These are phyloP conservation scores for Scaptomyza reducta DNA, from an alignment of 2,888 invertebrate genomes.

Conservation along the genomic window DNA sequence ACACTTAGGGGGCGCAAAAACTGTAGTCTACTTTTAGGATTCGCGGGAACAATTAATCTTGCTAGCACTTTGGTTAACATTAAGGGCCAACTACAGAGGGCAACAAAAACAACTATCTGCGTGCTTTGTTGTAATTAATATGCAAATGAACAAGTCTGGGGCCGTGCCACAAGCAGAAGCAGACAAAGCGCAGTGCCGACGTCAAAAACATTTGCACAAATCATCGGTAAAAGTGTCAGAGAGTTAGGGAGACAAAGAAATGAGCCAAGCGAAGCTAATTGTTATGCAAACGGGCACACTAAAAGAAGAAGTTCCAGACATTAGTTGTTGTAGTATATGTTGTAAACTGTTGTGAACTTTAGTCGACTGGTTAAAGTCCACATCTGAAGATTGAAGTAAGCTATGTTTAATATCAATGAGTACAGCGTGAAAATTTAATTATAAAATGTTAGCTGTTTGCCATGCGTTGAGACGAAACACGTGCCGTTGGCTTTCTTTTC, in stretches of 20 bases:
- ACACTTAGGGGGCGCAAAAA: conserved; percentile 25
- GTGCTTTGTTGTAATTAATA: conserved; percentile 74
- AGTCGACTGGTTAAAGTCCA: conserved; percentile 42
- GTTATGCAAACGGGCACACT: conserved; percentile 64
- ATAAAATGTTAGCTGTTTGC: conserved; percentile 46
- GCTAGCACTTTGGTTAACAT: conserved; percentile 49
- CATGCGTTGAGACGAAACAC: conserved; percentile 34
- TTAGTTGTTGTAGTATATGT: conserved; percentile 28
- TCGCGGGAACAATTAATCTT: conserved; percentile 61
- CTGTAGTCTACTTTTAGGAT: conserved; percentile 57
- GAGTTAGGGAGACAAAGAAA: conserved; percentile 21
- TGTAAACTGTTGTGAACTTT: conserved; percentile 27
- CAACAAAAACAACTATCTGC: conserved; percentile 21
- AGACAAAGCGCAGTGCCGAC: conserved; percentile 62
- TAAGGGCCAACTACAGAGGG: conserved; percentile 14
- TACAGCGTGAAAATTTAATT: conserved; percentile 43
- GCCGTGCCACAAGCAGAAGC: conserved; percentile 16
- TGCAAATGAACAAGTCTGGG: conserved; percentile 61
- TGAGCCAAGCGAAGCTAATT: conserved; percentile 49
- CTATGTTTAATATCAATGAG: conserved; percentile 9
- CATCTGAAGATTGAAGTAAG: neutral
- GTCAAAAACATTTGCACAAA: conserved; percentile 72
- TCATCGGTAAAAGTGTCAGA: conserved; percentile 61
- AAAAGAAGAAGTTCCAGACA: conserved; percentile 14
- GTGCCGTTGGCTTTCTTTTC: conserved; percentile 33